Evolutionary conservation across 2,797 vertebrate genomes (phyloP).

Genomic region (Crocidura indochinensis): DNA sequence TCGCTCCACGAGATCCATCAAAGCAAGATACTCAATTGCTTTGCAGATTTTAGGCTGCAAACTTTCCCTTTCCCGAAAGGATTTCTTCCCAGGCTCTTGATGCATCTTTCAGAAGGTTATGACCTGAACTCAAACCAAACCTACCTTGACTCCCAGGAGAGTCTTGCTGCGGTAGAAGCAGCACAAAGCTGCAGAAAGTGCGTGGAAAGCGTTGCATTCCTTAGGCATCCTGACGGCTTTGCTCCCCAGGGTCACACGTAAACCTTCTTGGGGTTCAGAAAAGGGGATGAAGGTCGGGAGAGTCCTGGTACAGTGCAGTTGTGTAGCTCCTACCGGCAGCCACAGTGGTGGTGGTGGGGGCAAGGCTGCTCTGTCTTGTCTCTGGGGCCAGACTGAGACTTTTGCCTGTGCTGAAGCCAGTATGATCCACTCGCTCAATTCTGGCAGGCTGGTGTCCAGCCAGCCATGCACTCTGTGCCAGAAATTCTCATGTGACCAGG

Average conservation of each 20-base stretch:
- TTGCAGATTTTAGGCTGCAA: background rate
- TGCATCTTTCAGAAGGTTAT: background rate
- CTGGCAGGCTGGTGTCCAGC: constrained; percentile 88
- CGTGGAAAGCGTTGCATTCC: constrained; percentile 93
- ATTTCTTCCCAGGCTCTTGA: background rate
- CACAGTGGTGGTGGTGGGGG: constrained; percentile 49
- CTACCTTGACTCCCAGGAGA: constrained; percentile 96
- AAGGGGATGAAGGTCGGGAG: background rate
- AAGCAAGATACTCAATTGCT: background rate
- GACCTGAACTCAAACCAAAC: constrained; percentile 82
- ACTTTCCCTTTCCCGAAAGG: constrained; percentile 55
- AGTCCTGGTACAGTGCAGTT: background rate
- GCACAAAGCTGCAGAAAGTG: constrained; percentile 95
- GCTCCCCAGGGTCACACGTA: constrained; percentile 18
- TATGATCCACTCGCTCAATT: constrained; percentile 83
- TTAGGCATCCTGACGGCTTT: constrained; percentile 93
- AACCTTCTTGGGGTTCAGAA: constrained; percentile 70
- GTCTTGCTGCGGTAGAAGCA: constrained; percentile 97
- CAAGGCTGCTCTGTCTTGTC: constrained; percentile 77
- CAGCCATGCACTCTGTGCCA: constrained; percentile 90
- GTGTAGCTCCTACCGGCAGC: background rate
- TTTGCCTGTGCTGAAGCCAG: constrained; percentile 87
- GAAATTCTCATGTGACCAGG: constrained; percentile 92
- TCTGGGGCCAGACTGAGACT: constrained; percentile 85
- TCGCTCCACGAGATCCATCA: background rate